Evolutionary conservation across 2,113 vertebrate genomes (phyloP), one percentile per base, ranked within the genome.

Genomic region (Shinisaurus crocodilurus): DNA sequence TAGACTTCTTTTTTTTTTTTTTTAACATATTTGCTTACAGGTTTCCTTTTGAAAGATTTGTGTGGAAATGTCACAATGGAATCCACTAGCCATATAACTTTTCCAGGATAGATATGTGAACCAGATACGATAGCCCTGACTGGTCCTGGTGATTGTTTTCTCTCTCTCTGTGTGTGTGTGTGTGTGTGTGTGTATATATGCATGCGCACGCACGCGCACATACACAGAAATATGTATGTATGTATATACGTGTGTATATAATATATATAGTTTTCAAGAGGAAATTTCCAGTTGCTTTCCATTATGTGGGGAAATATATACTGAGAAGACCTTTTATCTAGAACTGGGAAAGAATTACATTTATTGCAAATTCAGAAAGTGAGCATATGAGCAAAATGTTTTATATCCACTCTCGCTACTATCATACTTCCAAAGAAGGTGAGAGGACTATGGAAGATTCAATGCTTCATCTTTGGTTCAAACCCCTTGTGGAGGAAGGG

Each of bases 21-120:
- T n/a, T n/a, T n/a, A n/a, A n/a, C n/a, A n/a, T n/a, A n/a, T n/a
- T n/a, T n/a, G n/a, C n/a, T n/a, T n/a, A n/a, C 10, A 48, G 43
- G 54, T 89, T 84, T 76, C 70, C 72, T 89, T 84, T 89, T 65
- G 29, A 32, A 89, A 75, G 16, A 57, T 50, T 86, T 54, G 48
- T 50, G 63, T 25, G 37, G n/a, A 79, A 63, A 87, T 86, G 57
- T 77, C 77, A 87, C 48, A 76, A 5, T 90, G 60, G 34, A 29
- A 79, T 40, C 27, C 32, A 37, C 40, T 37, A 67, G 18, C 25
- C 25, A 63, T 65, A 63, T n/a, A 65, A 76, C n/a, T 84, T 60
- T 87, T 43, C 65, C 8, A 16, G 43, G 60, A 27, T 50, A 57
- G 45, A 69, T 81, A 37, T 5, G 1, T 89, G 80, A 72, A 57